Evolutionary conservation across 2,113 vertebrate genomes (phyloP).

Genomic region (Lepisosteus osseus): DNA sequence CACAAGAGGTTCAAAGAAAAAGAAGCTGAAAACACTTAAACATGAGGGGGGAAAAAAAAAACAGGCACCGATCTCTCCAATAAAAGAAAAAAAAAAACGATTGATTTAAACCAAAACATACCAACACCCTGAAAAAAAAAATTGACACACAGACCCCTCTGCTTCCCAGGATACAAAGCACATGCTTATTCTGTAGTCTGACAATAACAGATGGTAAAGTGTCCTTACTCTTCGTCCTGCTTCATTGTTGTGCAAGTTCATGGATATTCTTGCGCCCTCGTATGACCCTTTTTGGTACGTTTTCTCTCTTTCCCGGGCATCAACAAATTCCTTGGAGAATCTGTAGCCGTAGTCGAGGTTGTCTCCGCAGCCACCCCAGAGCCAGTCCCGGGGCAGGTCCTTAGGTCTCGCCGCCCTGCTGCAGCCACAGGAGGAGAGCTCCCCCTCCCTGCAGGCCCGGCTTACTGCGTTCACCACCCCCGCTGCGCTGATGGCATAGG

Average conservation of each 20-base stretch:
- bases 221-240: conserved; percentile 85
- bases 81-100: no score
- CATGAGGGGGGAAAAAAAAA: no score
- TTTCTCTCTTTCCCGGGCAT: conserved; percentile 90
- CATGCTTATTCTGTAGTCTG: no score
- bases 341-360: conserved; percentile 95
- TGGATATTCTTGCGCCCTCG: conserved; percentile 83
- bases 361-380: conserved; percentile 97
- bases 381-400: conserved; percentile 94
- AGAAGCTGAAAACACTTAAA: no score
- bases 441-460: conserved; percentile 91
- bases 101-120: no score
- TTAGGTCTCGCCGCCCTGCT: conserved; percentile 87
- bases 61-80: no score
- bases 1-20: no score
- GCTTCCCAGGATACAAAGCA: no score
- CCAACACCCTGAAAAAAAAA: no score
- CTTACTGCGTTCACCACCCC: conserved; percentile 96
- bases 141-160: no score
- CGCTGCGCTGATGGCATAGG: conserved; percentile 89
- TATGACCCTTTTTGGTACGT: conserved; percentile 84
- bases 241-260: conserved; percentile 98
- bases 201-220: neutral
- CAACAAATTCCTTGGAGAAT: conserved; percentile 96
- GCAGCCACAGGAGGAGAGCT: conserved; percentile 94